Conservation (phyloP, 2,113 vertebrate genomes). For the Pollachius pollachius region DNA sequence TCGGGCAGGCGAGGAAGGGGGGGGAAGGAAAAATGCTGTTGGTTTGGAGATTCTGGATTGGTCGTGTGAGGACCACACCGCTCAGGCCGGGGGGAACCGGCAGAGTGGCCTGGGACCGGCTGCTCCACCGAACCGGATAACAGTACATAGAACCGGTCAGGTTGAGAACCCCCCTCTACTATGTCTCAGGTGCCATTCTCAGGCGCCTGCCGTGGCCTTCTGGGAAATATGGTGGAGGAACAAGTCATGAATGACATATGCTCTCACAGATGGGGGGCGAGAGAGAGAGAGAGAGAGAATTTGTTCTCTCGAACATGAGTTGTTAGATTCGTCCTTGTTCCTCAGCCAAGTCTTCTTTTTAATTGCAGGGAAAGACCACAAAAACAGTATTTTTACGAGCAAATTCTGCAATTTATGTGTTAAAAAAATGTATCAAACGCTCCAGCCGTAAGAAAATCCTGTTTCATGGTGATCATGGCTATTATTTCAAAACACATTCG, state of each 20-base stretch:
- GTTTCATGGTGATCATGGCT: slow-evolving; percentile 50
- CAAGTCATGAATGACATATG: slow-evolving; percentile 66
- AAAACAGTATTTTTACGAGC: slow-evolving; percentile 70
- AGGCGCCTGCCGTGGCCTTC: slow-evolving; percentile 34
- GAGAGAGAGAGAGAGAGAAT: slow-evolving; percentile 19
- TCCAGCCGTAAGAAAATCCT: slow-evolving; percentile 48
- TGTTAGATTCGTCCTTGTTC: slow-evolving; percentile 63
- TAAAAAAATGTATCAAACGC: slow-evolving; percentile 42
- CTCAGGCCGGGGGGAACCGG: slow-evolving; percentile 42
- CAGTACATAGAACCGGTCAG: slow-evolving; percentile 52
- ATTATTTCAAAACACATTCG: slow-evolving; percentile 55
- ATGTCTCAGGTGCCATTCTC: slow-evolving; percentile 37
- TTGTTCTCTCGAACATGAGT: slow-evolving; percentile 45
- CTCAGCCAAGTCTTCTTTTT: slow-evolving; percentile 65
- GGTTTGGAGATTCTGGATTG: slow-evolving; percentile 73
- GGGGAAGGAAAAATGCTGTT: slow-evolving; percentile 43
- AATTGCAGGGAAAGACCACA: slow-evolving; percentile 68
- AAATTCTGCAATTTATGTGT: slow-evolving; percentile 68
- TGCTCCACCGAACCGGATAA: slow-evolving; percentile 23
- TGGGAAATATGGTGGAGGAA: slow-evolving; percentile 52
- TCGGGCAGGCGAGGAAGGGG: slow-evolving; percentile 16
- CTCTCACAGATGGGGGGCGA: slow-evolving; percentile 45
- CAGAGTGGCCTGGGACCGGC: slow-evolving; percentile 48
- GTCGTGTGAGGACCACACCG: slow-evolving; percentile 74
- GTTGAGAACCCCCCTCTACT: slow-evolving; percentile 49